These are phyloP conservation scores for Lasiommata megera DNA, from an alignment of 2,888 invertebrate species.

Conservation along the genomic window DNA sequence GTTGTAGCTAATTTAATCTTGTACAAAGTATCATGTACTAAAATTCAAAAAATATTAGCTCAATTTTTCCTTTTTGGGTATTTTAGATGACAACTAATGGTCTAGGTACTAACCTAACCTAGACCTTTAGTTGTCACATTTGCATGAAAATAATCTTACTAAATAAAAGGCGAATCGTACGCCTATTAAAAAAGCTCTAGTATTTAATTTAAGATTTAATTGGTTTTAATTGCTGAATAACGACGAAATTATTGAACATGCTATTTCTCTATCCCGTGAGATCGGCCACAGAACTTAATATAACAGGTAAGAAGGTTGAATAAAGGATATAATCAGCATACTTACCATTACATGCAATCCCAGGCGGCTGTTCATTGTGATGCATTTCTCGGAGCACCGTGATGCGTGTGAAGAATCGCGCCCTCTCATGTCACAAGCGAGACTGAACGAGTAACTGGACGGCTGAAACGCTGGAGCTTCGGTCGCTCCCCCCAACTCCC, in stretches of 20 bases:
- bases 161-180: no score
- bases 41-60: no score
- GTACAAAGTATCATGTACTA: no score
- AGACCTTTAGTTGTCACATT: no score
- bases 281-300: no score
- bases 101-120: no score
- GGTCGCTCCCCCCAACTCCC: conserved; percentile 44
- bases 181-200: neutral
- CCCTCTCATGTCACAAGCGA: conserved; percentile 82
- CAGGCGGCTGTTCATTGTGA: conserved; percentile 85
- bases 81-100: no score
- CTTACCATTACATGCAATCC: conserved; percentile 80
- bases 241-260: neutral
- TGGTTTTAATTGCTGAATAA: neutral
- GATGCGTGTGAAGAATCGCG: conserved; percentile 75
- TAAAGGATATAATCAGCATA: conserved; percentile 28
- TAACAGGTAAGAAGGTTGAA: neutral
- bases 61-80: no score
- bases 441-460: conserved; percentile 66
- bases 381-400: conserved; percentile 86
- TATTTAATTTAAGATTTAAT: neutral
- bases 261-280: neutral
- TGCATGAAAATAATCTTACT: no score
- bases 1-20: no score
- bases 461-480: conserved; percentile 65